Conservation (phyloP, 2,888 invertebrate genomes). For the Ceratothoa steindachneri region DNA sequence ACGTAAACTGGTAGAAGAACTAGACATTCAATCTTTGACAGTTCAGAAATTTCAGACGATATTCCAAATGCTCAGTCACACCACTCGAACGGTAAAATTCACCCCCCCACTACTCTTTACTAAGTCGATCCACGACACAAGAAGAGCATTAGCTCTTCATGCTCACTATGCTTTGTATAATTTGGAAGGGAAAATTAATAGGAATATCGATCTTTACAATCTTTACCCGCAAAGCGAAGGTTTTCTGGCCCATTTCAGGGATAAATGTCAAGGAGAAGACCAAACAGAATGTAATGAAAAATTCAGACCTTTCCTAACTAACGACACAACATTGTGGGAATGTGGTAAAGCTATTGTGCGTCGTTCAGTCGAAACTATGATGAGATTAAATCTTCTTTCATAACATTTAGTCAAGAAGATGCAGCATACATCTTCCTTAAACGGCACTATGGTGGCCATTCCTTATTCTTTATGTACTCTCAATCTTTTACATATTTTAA, state of each 20-base stretch:
- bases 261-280: conserved; percentile 40
- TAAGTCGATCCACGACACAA: conserved; percentile 40
- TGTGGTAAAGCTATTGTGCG: neutral
- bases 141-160: conserved; percentile 32
- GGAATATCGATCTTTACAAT: conserved; percentile 27
- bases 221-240: conserved; percentile 37
- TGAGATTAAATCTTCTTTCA: too few species aligned
- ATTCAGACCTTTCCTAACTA: conserved; percentile 21
- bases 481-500: too few species aligned
- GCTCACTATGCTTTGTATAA: conserved; percentile 40
- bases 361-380: neutral
- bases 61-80: conserved; percentile 32
- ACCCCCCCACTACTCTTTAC: conserved; percentile 26
- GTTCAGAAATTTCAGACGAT: neutral
- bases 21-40: neutral
- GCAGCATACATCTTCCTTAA: too few species aligned
- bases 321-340: conserved; percentile 33
- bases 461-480: too few species aligned
- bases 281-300: conserved; percentile 24
- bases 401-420: too few species aligned
- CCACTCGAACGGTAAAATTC: conserved; percentile 33
- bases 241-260: conserved; percentile 37
- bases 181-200: conserved; percentile 20
- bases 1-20: neutral
- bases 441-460: too few species aligned